A percentile compares a stretch with the other conserved stretches of the same genome.
These are phyloP conservation scores for Porites evermanni DNA, from an alignment of 92 coral and sea anemone species.

Conservation along the genomic window DNA sequence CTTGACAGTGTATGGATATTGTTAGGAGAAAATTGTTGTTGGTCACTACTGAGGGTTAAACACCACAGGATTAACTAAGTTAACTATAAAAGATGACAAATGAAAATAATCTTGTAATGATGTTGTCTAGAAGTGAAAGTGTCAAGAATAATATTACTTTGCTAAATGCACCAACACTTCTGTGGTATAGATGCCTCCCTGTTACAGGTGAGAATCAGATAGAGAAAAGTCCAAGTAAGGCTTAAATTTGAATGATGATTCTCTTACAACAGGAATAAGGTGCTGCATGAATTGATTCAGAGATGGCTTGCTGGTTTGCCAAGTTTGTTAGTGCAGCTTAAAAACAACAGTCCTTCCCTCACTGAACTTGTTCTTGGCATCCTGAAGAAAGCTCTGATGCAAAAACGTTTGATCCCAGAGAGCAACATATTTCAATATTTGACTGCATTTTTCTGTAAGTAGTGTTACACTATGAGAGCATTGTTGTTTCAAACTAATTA, in stretches of 20 bases:
- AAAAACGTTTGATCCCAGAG: slow-evolving; percentile 19
- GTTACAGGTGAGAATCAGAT: not conserved
- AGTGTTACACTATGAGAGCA: not conserved
- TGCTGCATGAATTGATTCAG: slow-evolving; percentile 32
- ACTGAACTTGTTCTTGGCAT: slow-evolving; percentile 58
- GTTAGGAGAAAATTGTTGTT: no score
- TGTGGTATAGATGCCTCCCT: no score
- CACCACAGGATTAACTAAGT: no score
- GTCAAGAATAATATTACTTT: no score
- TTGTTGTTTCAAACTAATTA: not conserved
- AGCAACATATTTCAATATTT: not conserved
- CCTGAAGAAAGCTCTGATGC: slow-evolving; percentile 58
- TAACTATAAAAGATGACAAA: no score
- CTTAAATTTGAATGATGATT: not conserved
- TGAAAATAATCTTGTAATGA: no score
- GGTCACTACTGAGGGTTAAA: no score
- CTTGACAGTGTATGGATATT: no score
- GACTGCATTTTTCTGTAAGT: slow-evolving; percentile 41
- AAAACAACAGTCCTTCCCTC: slow-evolving; percentile 61
- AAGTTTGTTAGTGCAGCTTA: slow-evolving; percentile 60
- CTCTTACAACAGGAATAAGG: slow-evolving; percentile 3
- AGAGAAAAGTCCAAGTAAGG: not conserved
- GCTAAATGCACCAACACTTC: no score
- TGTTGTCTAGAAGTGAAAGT: no score
- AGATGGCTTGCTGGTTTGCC: slow-evolving; percentile 75